phyloP scores from a whole-genome alignment of 2,888 invertebrate species.

The Leucozona laternaria region DNA sequence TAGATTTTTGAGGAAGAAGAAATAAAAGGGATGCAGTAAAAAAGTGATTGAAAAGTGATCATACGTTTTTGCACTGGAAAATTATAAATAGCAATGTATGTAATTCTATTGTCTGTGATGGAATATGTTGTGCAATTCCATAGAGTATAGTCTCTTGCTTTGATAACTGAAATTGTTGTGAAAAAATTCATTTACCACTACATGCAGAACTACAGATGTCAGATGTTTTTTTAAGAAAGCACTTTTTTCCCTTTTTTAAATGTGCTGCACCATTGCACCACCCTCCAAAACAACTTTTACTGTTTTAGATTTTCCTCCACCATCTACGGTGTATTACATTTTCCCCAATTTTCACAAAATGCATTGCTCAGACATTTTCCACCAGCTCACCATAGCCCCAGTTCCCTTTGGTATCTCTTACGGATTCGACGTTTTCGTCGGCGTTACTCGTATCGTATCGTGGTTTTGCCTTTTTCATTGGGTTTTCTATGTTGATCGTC shows the following conservation, averaged over 20 bases:
- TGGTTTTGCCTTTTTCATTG: conserved; percentile 31
- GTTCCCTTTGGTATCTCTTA: conserved; percentile 63
- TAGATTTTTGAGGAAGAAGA: no score
- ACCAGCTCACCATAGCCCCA: conserved; percentile 42
- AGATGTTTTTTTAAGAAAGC: neutral
- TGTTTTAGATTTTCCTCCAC: conserved; percentile 53
- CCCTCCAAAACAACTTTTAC: conserved; percentile 53
- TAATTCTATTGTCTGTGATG: no score
- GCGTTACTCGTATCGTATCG: conserved; percentile 29
- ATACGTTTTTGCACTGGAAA: no score
- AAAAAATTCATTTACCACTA: no score
- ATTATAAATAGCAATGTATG: no score
- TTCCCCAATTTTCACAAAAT: conserved; percentile 69
- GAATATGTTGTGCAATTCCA: no score
- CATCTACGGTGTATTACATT: conserved; percentile 37
- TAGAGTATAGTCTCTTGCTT: no score
- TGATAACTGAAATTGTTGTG: no score
- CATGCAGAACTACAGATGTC: no score
- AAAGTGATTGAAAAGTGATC: no score
- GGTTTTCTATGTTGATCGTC: conserved; percentile 22
- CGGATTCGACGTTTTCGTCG: conserved; percentile 45
- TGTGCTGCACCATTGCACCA: conserved; percentile 28
- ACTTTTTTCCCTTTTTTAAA: conserved; percentile 1
- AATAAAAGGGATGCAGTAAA: no score
- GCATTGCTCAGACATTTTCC: conserved; percentile 62